Evolutionary conservation across 2,888 invertebrate genomes (phyloP), one percentile per base, ranked within the genome.

Genomic region (Ectemnius lituratus): DNA sequence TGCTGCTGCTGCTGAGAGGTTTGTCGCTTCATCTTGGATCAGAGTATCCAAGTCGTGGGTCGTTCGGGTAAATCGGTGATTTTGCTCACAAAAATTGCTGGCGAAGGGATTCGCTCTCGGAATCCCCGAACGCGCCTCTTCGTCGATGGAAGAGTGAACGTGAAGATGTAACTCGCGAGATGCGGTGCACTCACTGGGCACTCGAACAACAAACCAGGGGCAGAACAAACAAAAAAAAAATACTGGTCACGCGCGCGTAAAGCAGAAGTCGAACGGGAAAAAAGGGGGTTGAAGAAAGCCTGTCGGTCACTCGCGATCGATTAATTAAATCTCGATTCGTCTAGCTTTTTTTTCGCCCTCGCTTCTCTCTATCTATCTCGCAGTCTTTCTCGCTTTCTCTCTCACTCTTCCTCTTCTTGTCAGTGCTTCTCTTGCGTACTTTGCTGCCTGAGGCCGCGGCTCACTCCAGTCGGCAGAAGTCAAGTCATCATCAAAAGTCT

Each of bases 1-100:
- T 93, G 93, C 90, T 93, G 93, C 16, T 52, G 52, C 16, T 52
- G 88, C 67, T 92, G 92, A 75, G 86, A 84, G 86, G 89, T 87
- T 93, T 95, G 95, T 93, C 95, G 95, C 94, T 95, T 95, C 96
- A 96, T 96, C 92, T 92, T 93, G 90, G 91, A 92, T 90, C 88
- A 62, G 46, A 49, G 57, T 79, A 84, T 84, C 83, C 84, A 83
- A 82, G 75, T 81, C 68, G 77, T 75, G 59, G 11, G 66, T 71
- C 45, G 23, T 4, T 23, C 62, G 47, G 8, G 28, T 57, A 20
- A 23, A 23, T 23, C 58, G 67, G 61, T 60, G 70, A 27, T 61
- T 28, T 56, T 14, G 67, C 45, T 63, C 75, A 70, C 60, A 64
- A 74, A 13, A 46, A 64, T 20, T 8, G 37, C 37, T 37, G 23